These are phyloP conservation scores for Gopherus flavomarginatus DNA, from an alignment of 2,113 vertebrate species.

Conservation along the genomic window DNA sequence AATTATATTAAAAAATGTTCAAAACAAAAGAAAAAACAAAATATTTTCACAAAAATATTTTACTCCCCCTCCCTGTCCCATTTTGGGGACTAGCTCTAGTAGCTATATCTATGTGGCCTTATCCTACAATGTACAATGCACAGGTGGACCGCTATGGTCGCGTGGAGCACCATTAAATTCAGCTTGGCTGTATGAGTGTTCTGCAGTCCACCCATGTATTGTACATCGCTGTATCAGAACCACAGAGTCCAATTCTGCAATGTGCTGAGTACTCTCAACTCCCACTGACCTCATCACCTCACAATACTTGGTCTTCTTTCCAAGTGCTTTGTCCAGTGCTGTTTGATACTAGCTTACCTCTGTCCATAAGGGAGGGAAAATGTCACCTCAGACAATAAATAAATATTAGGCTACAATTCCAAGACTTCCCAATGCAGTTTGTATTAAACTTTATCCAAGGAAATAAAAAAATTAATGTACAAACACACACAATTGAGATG, in stretches of 20 bases:
- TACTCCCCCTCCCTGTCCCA: too few relatives aligned
- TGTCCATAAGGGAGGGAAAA: not conserved
- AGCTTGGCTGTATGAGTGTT: not conserved
- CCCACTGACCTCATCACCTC: not conserved
- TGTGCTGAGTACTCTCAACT: not conserved
- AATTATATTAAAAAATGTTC: not conserved
- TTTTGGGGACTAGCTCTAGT: not conserved
- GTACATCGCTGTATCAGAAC: not conserved
- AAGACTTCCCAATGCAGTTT: not conserved
- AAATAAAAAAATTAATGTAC: not conserved
- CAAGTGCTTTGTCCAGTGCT: not conserved
- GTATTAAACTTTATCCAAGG: not conserved
- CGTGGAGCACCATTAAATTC: not conserved
- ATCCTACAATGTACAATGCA: not conserved
- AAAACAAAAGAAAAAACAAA: not conserved
- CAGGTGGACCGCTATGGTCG: not conserved
- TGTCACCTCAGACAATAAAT: not conserved
- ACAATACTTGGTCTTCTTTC: not conserved
- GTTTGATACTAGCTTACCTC: not conserved
- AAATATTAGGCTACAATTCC: not conserved
- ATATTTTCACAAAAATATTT: not conserved
- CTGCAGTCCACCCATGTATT: not conserved
- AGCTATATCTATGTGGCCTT: not conserved
- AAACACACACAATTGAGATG: not conserved
- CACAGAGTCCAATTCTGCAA: not conserved